Percentiles rank a stretch among this genome's conserved stretches.
These are phyloP conservation scores for Halictus ligatus DNA, from an alignment of 2,888 invertebrate species.

Conservation along the genomic window DNA sequence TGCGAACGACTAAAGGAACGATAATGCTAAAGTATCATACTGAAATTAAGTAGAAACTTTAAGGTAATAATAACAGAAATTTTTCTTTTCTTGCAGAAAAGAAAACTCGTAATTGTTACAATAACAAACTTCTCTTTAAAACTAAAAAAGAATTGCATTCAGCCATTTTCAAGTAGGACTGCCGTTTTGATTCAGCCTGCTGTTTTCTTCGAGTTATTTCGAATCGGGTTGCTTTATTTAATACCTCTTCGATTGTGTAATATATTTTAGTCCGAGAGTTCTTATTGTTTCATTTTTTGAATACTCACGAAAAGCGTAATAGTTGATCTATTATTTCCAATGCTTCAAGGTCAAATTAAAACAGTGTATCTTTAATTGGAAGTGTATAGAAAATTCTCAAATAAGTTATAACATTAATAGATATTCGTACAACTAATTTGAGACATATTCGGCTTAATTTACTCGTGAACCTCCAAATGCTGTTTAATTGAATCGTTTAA, in stretches of 20 bases:
- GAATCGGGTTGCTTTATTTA: not conserved
- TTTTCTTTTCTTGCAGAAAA: not conserved
- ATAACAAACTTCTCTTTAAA: not conserved
- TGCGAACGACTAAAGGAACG: not conserved
- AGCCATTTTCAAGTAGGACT: too few species aligned
- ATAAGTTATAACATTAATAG: not conserved
- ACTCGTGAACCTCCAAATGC: not conserved
- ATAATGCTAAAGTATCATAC: not conserved
- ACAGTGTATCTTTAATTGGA: too few species aligned
- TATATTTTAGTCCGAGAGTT: too few species aligned
- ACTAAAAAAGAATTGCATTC: too few species aligned
- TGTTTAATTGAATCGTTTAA: slow-evolving; percentile 37
- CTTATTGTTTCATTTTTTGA: too few species aligned
- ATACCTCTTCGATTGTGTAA: not conserved
- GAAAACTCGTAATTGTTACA: not conserved
- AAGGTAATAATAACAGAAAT: not conserved
- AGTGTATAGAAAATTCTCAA: not conserved
- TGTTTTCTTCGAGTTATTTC: not conserved
- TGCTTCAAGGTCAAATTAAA: too few species aligned
- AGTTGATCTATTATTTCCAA: too few species aligned
- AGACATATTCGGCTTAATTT: not conserved
- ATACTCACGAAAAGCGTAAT: too few species aligned
- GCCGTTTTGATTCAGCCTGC: not conserved
- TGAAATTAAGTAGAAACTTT: not conserved
- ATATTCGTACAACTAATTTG: not conserved